Base-by-base conservation (phyloP, 2,888 invertebrate genomes). In the Agapostemon virescens region DNA sequence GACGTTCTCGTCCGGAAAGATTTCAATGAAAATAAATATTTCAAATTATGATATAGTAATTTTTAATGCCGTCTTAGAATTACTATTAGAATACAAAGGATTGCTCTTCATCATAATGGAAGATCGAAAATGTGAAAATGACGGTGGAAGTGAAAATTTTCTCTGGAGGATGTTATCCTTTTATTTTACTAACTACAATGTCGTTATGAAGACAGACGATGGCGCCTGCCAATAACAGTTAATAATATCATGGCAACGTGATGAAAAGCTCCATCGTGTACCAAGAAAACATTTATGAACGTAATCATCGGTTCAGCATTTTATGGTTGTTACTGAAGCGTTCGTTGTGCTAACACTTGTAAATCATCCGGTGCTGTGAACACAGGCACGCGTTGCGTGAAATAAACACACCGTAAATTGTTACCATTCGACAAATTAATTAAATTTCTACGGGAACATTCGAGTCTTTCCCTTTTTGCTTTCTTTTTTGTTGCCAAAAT, bases 201-300 rank as follows among this genome's bases (percentile, higher is more conserved):
- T 26, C 58, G 26, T 15, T 1, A 23, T 6, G 9, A 45, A 13
- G 45, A 33, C 30, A 11, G 33, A 38, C 58, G 58, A 67, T 15
- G 15, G 15, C 49, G 20, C 9, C 40, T 26, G 20, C 66, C 40
- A 42, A 45, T 55, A 17, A 20, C 13, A 42, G 36, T 30, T 69
- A 64, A 69, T 66, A 77, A 77, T 45, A 64, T 55, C 52, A 33
- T 23, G 15, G n/a, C 33, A 38, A n/a, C n/a, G 3, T 30, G 61
- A 79, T 79, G 77, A 77, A 79, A 66, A 66, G 38, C 55, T 20
- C n/a, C 66, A 33, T 70, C 70, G 64, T 33, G 15, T 30, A 66
- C 33, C 26, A 30, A 66, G 69, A 40, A 70, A 77, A 70, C 69
- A 79, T 61, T 77, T 66, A 76, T 33, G 64, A 52, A 26, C 38